Evolutionary conservation across 2,888 invertebrate genomes (phyloP).

Genomic region (Drosophila tripunctata): DNA sequence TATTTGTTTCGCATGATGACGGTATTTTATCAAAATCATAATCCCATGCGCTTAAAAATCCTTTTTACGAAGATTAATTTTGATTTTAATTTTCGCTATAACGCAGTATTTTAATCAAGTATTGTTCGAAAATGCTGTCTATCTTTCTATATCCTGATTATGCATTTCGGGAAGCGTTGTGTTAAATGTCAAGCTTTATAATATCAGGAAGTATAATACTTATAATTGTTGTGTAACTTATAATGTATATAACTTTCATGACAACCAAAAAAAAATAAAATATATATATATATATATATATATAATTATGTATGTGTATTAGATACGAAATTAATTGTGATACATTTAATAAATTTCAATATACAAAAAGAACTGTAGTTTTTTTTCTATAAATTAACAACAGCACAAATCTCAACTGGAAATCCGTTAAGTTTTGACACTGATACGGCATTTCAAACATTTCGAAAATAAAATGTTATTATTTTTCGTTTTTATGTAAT

Average conservation of each 20-base stretch:
- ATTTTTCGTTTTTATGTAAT: no score
- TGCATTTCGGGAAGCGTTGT: neutral
- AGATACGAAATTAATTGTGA: constrained; percentile 47
- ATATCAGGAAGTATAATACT: neutral
- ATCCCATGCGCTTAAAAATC: neutral
- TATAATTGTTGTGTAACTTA: constrained; percentile 40
- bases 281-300: no score
- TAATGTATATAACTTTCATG: constrained; percentile 26
- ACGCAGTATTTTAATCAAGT: constrained; percentile 23
- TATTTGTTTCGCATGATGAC: constrained; percentile 17
- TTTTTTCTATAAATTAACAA: neutral
- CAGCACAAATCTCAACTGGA: neutral
- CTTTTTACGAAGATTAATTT: neutral
- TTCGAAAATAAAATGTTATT: no score
- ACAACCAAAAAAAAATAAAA: constrained; percentile 44
- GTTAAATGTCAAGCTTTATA: constrained; percentile 31
- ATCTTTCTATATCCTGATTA: neutral
- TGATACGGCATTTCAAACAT: no score
- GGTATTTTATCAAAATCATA: neutral
- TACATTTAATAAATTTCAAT: constrained; percentile 30
- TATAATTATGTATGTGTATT: constrained; percentile 41
- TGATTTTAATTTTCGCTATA: neutral
- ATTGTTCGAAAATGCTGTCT: neutral
- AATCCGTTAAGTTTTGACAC: no score
- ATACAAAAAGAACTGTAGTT: neutral